phyloP scores from a whole-genome alignment of 2,797 vertebrate species.

The Typhlichthys eigenmanni region DNA sequence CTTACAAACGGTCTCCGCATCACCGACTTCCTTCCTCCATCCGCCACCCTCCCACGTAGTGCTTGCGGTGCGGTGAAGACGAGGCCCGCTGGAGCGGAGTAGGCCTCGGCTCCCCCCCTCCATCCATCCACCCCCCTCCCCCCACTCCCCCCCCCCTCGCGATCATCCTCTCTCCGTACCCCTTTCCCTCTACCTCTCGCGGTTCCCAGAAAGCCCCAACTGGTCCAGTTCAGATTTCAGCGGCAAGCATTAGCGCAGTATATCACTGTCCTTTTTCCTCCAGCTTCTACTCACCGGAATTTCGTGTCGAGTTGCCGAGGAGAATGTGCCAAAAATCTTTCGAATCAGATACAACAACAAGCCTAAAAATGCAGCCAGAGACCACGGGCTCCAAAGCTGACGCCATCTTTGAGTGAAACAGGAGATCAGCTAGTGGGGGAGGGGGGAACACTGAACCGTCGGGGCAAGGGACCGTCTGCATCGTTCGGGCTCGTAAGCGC shows the following conservation, averaged over 20 bases:
- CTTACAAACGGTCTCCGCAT: slow-evolving; percentile 56
- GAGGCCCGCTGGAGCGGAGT: slow-evolving; percentile 75
- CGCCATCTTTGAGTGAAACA: slow-evolving; percentile 88
- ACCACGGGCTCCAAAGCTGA: slow-evolving; percentile 79
- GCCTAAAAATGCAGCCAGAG: slow-evolving; percentile 81
- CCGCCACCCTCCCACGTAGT: slow-evolving; percentile 72
- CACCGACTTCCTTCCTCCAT: slow-evolving; percentile 69
- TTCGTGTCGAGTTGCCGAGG: slow-evolving; percentile 66
- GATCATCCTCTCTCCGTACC: slow-evolving; percentile 69
- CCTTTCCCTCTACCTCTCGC: slow-evolving; percentile 76
- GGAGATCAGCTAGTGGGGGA: slow-evolving; percentile 80
- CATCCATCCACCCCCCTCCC: slow-evolving; percentile 15
- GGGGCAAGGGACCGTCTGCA: slow-evolving; percentile 81
- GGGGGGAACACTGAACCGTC: slow-evolving; percentile 73
- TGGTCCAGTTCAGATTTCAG: slow-evolving; percentile 74
- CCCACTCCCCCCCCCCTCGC: slow-evolving; percentile 63
- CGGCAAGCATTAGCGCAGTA: slow-evolving; percentile 50
- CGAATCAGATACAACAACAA: slow-evolving; percentile 82
- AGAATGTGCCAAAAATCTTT: slow-evolving; percentile 68
- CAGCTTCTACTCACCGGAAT: slow-evolving; percentile 76
- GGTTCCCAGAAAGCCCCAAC: slow-evolving; percentile 74
- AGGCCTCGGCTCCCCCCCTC: slow-evolving; percentile 68
- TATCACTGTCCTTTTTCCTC: slow-evolving; percentile 10
- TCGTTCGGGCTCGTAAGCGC: slow-evolving; percentile 50
- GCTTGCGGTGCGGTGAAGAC: slow-evolving; percentile 70